These are phyloP conservation scores for Luidia sarsii DNA, from an alignment of 53 echinoderm and acorn worm species.

Conservation along the genomic window DNA sequence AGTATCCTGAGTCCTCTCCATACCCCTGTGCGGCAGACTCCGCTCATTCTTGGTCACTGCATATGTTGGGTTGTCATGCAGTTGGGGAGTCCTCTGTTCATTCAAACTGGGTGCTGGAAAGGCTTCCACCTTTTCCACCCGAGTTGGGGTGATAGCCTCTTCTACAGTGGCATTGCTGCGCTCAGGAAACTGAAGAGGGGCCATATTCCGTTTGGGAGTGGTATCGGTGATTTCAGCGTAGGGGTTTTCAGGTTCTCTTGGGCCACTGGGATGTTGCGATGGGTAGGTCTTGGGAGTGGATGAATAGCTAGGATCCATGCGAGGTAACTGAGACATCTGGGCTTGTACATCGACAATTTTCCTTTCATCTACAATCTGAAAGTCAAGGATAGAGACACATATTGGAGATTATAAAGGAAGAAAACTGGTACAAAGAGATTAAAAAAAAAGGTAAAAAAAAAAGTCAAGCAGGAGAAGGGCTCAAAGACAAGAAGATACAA, in stretches of 20 bases:
- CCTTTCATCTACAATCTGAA: conserved; percentile 21
- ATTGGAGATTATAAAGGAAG: no score
- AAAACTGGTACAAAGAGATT: no score
- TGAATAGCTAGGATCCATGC: conserved; percentile 3
- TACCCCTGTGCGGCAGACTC: no score
- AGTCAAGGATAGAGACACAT: no score
- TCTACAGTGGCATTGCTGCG: conserved; percentile 25
- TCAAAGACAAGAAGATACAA: no score
- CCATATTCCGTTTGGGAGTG: conserved; percentile 41
- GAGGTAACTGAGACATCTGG: conserved; percentile 39
- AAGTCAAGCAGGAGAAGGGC: no score
- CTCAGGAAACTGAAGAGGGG: no score
- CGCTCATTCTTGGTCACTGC: conserved; percentile 53
- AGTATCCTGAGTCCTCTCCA: neutral
- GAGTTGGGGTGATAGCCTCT: conserved; percentile 26
- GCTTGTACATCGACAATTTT: conserved; percentile 35
- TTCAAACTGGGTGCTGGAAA: conserved; percentile 7
- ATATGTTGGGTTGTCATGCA: conserved; percentile 68
- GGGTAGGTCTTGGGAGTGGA: neutral
- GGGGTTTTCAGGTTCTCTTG: conserved; percentile 65
- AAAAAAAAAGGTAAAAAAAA: no score
- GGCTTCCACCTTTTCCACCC: conserved; percentile 16
- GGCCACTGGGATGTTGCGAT: conserved; percentile 8
- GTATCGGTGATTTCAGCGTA: conserved; percentile 81
- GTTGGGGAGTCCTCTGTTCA: conserved; percentile 21